A percentile compares a stretch with the other conserved stretches of the same genome.
These are phyloP conservation scores for Cynodonichthys magdalenae DNA, from an alignment of 2,797 vertebrate genomes.

Conservation along the genomic window DNA sequence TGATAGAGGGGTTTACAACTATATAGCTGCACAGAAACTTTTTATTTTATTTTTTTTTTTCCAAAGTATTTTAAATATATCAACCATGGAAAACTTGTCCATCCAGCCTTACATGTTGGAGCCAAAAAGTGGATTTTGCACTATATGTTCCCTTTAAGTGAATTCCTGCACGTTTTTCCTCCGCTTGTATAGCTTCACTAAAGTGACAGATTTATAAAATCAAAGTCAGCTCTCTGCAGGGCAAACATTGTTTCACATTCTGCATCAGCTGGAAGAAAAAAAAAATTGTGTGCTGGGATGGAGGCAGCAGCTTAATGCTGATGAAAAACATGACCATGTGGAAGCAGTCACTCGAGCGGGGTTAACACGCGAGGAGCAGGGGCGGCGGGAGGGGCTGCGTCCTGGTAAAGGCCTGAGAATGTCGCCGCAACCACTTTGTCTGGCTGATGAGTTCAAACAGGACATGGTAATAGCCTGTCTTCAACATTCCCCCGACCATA, in stretches of 20 bases:
- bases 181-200: neutral
- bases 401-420: slow-evolving; percentile 34
- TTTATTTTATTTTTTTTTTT: too few relatives aligned
- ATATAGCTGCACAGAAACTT: too few relatives aligned
- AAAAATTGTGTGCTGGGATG: neutral
- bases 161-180: neutral
- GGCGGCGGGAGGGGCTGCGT: slow-evolving; percentile 38
- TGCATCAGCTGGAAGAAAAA: neutral
- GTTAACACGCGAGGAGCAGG: slow-evolving; percentile 39
- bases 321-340: slow-evolving; percentile 42
- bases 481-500: slow-evolving; percentile 76
- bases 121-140: too few relatives aligned
- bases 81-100: too few relatives aligned
- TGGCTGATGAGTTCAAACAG: slow-evolving; percentile 84
- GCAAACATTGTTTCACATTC: slow-evolving; percentile 14
- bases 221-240: slow-evolving; percentile 25
- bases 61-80: too few relatives aligned
- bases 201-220: slow-evolving; percentile 18
- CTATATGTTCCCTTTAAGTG: neutral
- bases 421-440: slow-evolving; percentile 60
- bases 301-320: slow-evolving; percentile 19
- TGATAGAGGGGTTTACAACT: too few relatives aligned
- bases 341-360: slow-evolving; percentile 37
- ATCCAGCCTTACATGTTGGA: neutral
- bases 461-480: slow-evolving; percentile 85